Evolutionary conservation across 35 echinoderm and acorn worm species (phyloP), one percentile per base, ranked within the genome.

Genomic region (Amphiura filiformis): DNA sequence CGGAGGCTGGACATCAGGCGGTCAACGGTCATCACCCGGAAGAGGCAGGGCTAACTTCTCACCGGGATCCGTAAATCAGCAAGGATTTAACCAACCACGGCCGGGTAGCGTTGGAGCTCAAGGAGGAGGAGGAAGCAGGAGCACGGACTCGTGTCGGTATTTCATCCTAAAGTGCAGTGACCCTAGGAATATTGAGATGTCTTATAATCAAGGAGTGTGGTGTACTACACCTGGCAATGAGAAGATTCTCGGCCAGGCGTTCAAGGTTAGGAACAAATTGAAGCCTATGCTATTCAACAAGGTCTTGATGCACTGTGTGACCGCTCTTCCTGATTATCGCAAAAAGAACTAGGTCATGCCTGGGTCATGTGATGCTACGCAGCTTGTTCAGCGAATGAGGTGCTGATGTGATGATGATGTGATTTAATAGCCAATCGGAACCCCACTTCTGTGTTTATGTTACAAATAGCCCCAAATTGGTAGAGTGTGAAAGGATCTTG

Each of bases 121-220:
- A 70, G 61, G 9, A 70, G 61, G 61, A 9, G 41, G 41, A 47
- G n/a, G n/a, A n/a, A n/a, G n/a, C n/a, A n/a, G n/a, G n/a, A n/a
- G n/a, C 44, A 70, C 61, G 3, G 9, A 11, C 2, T 80, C 78
- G 4, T 39, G 34, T 30, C 31, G 65, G 38, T 87, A 77, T 75
- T 87, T 87, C 76, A 87, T 78, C 39, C 34, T 87, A 3, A 78
- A 87, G 70, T 87, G 85, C 38, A 40, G 39, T 22, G 70, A 87
- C 49, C 3, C 75, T n/a, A 39, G 39, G 13, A 87, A 78, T 39
- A 79, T 87, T 56, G 70, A 87, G 18, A 65, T 87, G 85, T 87
- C 76, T 4, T 78, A 40, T 31, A 39, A 40, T 17, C 28, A 61
- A 18, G 75, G 76, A 33, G 42, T 88, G 9, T 88, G 76, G 47